These are phyloP conservation scores for Meteorus sp. DNA, from an alignment of 1,140 invertebrate genomes.

Conservation along the genomic window DNA sequence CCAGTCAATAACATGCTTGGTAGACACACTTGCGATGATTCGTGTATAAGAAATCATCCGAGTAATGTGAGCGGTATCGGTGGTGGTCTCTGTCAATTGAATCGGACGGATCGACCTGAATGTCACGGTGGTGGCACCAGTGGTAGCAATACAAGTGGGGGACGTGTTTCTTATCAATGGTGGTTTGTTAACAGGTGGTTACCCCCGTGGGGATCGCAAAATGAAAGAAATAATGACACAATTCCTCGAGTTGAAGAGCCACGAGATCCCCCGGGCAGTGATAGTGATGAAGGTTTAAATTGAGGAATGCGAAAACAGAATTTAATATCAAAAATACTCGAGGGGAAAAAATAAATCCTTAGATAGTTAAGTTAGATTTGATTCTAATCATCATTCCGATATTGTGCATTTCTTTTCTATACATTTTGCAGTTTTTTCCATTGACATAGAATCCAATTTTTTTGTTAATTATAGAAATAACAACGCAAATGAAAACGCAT, in stretches of 20 bases:
- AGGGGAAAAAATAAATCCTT: background rate
- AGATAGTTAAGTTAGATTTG: too few species aligned
- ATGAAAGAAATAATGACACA: conserved; percentile 39
- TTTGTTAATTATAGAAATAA: too few species aligned
- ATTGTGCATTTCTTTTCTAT: background rate
- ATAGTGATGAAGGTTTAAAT: conserved; percentile 44
- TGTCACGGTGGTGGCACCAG: too few species aligned
- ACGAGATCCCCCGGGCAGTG: conserved; percentile 44
- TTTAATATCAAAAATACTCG: background rate
- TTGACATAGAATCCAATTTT: too few species aligned
- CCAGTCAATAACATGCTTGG: conserved; percentile 32
- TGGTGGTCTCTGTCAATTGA: conserved; percentile 43
- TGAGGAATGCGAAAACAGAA: conserved; percentile 1
- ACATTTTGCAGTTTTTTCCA: too few species aligned
- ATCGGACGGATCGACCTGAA: conserved; percentile 44
- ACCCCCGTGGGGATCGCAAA: conserved; percentile 42
- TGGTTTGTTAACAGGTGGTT: conserved; percentile 53
- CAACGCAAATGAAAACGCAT: too few species aligned
- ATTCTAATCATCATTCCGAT: conserved; percentile 1
- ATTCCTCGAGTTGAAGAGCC: conserved; percentile 31
- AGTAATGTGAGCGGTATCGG: conserved; percentile 38
- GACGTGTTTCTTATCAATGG: conserved; percentile 47
- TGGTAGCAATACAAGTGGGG: too few species aligned
- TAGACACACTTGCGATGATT: conserved; percentile 52
- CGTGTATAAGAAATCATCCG: conserved; percentile 47